Percentiles rank a stretch among this genome's conserved stretches.
These are phyloP conservation scores for Alcis repandata DNA, from an alignment of 2,888 invertebrate species.

Conservation along the genomic window DNA sequence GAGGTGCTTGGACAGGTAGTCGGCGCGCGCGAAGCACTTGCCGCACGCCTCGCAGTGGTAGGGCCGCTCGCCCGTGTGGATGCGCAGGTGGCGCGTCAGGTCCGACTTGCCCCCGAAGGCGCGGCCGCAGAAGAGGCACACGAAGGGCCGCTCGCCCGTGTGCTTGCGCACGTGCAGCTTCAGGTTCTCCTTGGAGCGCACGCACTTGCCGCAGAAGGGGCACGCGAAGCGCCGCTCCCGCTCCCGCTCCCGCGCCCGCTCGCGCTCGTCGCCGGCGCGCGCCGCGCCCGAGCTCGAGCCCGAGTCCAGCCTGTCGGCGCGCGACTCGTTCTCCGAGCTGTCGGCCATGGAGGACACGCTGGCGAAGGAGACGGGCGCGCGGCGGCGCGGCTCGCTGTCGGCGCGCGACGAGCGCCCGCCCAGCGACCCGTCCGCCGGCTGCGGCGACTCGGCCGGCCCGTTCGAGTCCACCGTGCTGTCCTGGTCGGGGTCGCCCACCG, in stretches of 20 bases:
- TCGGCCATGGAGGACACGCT: constrained; percentile 85
- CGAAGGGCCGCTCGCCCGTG: constrained; percentile 95
- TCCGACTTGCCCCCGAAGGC: constrained; percentile 96
- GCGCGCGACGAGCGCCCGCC: constrained; percentile 75
- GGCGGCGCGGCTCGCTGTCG: constrained; percentile 74
- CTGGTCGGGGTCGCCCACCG: constrained; percentile 86
- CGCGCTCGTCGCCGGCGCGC: constrained; percentile 89
- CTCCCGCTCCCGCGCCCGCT: constrained; percentile 87
- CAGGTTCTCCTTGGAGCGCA: constrained; percentile 94
- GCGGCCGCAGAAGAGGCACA: constrained; percentile 95
- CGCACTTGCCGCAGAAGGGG: constrained; percentile 96
- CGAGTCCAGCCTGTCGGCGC: constrained; percentile 82
- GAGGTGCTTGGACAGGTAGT: constrained; percentile 96
- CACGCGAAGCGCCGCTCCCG: constrained; percentile 93
- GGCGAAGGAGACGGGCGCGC: constrained; percentile 81
- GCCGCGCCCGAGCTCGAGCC: constrained; percentile 87
- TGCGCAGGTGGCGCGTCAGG: constrained; percentile 93
- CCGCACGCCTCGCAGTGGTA: constrained; percentile 97
- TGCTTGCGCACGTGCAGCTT: constrained; percentile 95
- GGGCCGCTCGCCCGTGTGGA: constrained; percentile 95
- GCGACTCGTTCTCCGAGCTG: constrained; percentile 83
- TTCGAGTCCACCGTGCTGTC: constrained; percentile 92
- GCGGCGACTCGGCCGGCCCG: constrained; percentile 80
- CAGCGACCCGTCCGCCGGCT: constrained; percentile 81
- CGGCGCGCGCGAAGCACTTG: constrained; percentile 96